Conservation (phyloP, 2,888 invertebrate genomes). For the Ferdinandea cuprea region DNA sequence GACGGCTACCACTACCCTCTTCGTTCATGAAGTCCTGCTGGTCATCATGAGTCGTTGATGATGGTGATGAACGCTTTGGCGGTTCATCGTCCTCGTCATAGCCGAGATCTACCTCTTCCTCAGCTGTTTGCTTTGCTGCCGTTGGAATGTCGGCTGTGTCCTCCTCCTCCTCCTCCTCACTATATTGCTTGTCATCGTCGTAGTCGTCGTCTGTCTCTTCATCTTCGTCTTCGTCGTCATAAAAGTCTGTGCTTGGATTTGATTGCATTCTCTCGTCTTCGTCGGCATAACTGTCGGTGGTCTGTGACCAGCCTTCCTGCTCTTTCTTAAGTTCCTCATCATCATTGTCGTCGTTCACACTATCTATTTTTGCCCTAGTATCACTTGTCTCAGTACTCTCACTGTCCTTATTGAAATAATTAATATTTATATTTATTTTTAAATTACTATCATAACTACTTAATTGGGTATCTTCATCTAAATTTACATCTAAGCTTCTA, state of each 20-base stretch:
- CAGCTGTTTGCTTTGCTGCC: slow-evolving; percentile 71
- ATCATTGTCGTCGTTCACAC: slow-evolving; percentile 40
- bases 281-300: slow-evolving; percentile 65
- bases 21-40: slow-evolving; percentile 80
- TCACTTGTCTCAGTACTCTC: slow-evolving; percentile 74
- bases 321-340: slow-evolving; percentile 40
- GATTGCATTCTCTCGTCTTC: slow-evolving; percentile 79
- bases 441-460: slow-evolving; percentile 78
- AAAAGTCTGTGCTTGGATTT: slow-evolving; percentile 79
- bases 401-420: slow-evolving; percentile 71
- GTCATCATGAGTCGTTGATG: slow-evolving; percentile 76
- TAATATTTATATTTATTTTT: slow-evolving; percentile 75
- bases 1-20: slow-evolving; percentile 79
- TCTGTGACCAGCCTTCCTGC: slow-evolving; percentile 54
- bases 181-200: slow-evolving; percentile 72
- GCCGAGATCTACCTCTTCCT: slow-evolving; percentile 81
- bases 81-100: slow-evolving; percentile 82
- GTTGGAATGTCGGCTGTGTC: slow-evolving; percentile 36
- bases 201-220: slow-evolving; percentile 71
- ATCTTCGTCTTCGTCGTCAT: slow-evolving; percentile 78
- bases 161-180: slow-evolving; percentile 57
- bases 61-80: slow-evolving; percentile 76
- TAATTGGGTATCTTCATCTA: slow-evolving; percentile 79
- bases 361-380: slow-evolving; percentile 68
- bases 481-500: slow-evolving; percentile 83